A percentile compares a stretch with the other conserved stretches of the same genome.
These are phyloP conservation scores for Ormyrus rosae DNA, from an alignment of 2,888 invertebrate species.

Conservation along the genomic window DNA sequence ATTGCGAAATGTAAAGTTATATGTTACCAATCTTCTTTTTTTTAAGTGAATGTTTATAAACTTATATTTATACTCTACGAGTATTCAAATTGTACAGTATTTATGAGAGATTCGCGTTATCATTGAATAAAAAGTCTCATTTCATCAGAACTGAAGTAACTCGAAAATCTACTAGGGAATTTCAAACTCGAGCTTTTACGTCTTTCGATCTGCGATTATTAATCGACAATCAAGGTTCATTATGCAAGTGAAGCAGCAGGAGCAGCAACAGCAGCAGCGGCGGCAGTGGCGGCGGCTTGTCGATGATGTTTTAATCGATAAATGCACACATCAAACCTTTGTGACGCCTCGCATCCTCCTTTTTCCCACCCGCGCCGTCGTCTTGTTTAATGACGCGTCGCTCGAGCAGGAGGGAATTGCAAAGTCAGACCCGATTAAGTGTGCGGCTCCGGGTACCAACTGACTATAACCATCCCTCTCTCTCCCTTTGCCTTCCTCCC, in stretches of 20 bases:
- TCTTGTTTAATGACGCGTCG: constrained; percentile 59
- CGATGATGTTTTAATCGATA: constrained; percentile 24
- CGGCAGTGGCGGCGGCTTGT: not conserved
- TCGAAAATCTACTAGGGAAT: not conserved
- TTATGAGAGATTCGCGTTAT: too few species aligned
- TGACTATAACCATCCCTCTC: constrained; percentile 3
- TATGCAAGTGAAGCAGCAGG: not conserved
- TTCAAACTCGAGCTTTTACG: not conserved
- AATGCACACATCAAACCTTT: not conserved
- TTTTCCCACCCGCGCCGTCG: not conserved
- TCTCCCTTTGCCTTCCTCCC: constrained; percentile 10
- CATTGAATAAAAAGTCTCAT: too few species aligned
- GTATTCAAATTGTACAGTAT: too few species aligned
- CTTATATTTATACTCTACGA: too few species aligned
- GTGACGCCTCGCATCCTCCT: not conserved
- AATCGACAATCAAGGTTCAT: constrained; percentile 24
- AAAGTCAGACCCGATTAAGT: constrained; percentile 63
- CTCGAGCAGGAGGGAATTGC: constrained; percentile 53
- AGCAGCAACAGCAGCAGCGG: not conserved
- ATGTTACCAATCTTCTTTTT: too few species aligned
- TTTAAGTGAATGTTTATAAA: too few species aligned
- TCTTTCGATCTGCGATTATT: constrained; percentile 10
- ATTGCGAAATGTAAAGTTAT: too few species aligned
- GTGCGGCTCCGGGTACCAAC: constrained; percentile 46
- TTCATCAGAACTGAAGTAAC: not conserved